A percentile compares a stretch with the other conserved stretches of the same genome.
phyloP scores from a whole-genome alignment of 2,888 invertebrate species.

The Spilosoma lubricipeda region DNA sequence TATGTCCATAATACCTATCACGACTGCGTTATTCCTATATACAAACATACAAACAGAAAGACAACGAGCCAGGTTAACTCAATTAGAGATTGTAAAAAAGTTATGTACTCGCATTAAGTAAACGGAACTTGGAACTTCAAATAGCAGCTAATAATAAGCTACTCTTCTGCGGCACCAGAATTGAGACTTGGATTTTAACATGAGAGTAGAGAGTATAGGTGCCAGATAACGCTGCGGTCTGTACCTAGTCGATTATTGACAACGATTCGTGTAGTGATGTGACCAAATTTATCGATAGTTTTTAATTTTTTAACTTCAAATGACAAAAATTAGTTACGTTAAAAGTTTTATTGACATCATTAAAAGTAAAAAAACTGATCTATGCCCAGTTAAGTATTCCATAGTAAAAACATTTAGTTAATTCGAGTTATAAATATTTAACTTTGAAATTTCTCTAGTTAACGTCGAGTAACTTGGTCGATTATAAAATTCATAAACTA shows the following conservation, averaged over 20 bases:
- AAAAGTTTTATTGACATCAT: too few species aligned
- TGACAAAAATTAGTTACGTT: too few species aligned
- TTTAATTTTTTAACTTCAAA: neutral
- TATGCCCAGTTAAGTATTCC: too few species aligned
- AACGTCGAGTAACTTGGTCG: too few species aligned
- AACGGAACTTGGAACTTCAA: constrained; percentile 1
- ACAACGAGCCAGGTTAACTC: too few species aligned
- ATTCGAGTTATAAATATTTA: too few species aligned
- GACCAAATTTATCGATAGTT: constrained; percentile 14
- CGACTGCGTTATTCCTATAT: too few species aligned
- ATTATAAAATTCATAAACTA: too few species aligned
- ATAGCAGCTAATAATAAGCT: constrained; percentile 12
- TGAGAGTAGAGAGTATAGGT: constrained; percentile 42
- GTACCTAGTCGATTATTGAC: constrained; percentile 71
- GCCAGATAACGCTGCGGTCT: constrained; percentile 60
- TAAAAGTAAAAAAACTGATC: neutral
- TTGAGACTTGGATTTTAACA: constrained; percentile 32
- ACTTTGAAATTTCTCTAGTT: too few species aligned
- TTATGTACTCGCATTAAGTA: neutral
- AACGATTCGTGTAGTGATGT: constrained; percentile 62
- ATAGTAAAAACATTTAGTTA: too few species aligned
- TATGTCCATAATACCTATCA: too few species aligned
- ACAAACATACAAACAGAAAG: too few species aligned
- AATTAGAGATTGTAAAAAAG: neutral
- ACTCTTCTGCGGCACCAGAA: constrained; percentile 21